These are phyloP conservation scores for Chrysotoxum bicinctum DNA, from an alignment of 2,888 invertebrate genomes.

Conservation along the genomic window DNA sequence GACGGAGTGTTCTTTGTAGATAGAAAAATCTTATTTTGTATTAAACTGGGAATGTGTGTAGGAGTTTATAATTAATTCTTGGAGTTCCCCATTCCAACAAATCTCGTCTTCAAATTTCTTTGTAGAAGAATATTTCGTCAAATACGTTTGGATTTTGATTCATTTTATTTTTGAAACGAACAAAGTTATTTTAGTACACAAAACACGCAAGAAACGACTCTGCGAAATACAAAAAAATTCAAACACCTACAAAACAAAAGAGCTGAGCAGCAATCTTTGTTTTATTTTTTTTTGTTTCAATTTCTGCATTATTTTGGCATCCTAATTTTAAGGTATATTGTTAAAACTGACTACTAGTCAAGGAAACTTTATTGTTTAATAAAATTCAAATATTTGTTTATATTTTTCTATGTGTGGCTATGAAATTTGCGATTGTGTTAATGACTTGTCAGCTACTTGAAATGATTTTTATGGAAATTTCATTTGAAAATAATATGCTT, in stretches of 20 bases:
- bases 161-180: too few relatives aligned
- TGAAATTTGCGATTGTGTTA: slow-evolving; percentile 12
- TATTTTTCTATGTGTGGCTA: background rate
- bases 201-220: too few relatives aligned
- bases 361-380: background rate
- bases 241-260: slow-evolving; percentile 25
- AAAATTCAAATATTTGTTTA: slow-evolving; percentile 4
- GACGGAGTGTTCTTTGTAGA: too few relatives aligned
- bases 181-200: too few relatives aligned
- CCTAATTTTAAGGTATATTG: slow-evolving; percentile 10
- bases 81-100: too few relatives aligned
- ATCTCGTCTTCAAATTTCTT: too few relatives aligned
- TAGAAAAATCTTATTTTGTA: too few relatives aligned
- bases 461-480: background rate
- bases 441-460: slow-evolving; percentile 11
- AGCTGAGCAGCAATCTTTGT: background rate
- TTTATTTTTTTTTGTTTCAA: background rate
- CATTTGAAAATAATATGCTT: slow-evolving; percentile 13
- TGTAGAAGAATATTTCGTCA: too few relatives aligned
- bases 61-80: too few relatives aligned
- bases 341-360: background rate
- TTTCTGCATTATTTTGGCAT: slow-evolving; percentile 8
- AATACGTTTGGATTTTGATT: too few relatives aligned
- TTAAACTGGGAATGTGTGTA: too few relatives aligned
- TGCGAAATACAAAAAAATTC: too few relatives aligned